phyloP scores from a whole-genome alignment of 2,797 vertebrate species.

The Tapera naevia region DNA sequence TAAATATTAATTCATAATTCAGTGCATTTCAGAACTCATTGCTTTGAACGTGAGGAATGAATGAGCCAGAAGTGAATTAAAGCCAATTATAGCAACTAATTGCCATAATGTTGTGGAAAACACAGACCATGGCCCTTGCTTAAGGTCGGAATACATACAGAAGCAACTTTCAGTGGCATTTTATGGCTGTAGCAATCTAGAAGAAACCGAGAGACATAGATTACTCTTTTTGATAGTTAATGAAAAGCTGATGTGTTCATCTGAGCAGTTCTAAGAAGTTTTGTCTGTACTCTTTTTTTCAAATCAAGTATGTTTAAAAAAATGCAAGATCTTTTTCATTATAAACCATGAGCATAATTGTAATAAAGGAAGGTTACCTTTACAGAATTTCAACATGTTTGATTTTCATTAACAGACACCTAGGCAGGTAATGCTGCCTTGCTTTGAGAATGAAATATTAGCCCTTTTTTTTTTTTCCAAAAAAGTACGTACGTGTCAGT shows the following conservation, averaged over 20 bases:
- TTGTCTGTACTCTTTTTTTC: neutral
- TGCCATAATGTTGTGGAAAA: constrained; percentile 23
- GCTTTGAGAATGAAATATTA: neutral
- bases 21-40: neutral
- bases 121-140: neutral
- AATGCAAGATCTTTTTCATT: neutral
- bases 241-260: neutral
- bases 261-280: neutral
- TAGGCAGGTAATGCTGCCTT: neutral
- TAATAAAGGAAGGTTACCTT: neutral
- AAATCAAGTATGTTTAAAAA: neutral
- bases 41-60: constrained; percentile 26
- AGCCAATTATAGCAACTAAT: constrained; percentile 21
- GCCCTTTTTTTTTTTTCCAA: neutral
- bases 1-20: constrained; percentile 14
- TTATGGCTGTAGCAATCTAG: neutral
- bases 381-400: neutral
- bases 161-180: neutral
- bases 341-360: neutral
- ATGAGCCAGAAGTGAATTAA: constrained; percentile 7
- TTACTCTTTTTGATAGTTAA: neutral
- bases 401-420: neutral
- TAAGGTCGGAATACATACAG: neutral
- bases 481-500: neutral
- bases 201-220: neutral